Evolutionary conservation across 2,888 invertebrate genomes (phyloP), one percentile per base, ranked within the genome.

Genomic region (Drosophila mettleri): DNA sequence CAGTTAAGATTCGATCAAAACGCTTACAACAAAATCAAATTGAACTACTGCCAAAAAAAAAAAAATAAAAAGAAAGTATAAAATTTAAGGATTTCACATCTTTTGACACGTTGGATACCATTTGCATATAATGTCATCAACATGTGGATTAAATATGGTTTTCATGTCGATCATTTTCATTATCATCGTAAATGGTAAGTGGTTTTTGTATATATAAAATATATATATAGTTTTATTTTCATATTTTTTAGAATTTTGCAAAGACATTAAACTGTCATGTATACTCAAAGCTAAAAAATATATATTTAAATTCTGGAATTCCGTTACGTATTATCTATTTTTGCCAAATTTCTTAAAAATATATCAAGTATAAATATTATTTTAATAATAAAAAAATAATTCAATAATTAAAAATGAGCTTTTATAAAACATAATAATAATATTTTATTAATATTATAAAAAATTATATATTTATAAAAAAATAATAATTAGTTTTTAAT

Each of bases 111-210:
- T 85, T 85, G 85, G 85, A 86, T 81, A 46, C 77, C 64, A 70
- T 57, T 79, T 65, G 57, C 76, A 78, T 73, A 90, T 91, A 91
- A 92, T 92, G 91, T 91, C 92, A 90, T 90, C 92, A 91, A 90
- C 86, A 92, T 92, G 91, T 92, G 92, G 90, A 91, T 91, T 92
- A 90, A 88, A 90, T 81, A 89, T 92, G 88, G 89, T 91, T 90
- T 91, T 91, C 89, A 88, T 89, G 88, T 90, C 89, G 88, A 91
- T 91, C 85, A 91, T 91, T 91, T 91, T 90, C 88, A 91, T 91
- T 91, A 92, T 92, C 92, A 90, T 91, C 90, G 92, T 90, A 92
- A 92, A 91, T 91, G 92, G 92, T 92, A 80, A 92, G 92, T 90
- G 7, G 12, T 10, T 2, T 4, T 0, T 31, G 0, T 3, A 38